Percentiles rank a stretch among this genome's conserved stretches.
Conservation (phyloP, 2,888 invertebrate genomes). For the Selenia dentaria region DNA sequence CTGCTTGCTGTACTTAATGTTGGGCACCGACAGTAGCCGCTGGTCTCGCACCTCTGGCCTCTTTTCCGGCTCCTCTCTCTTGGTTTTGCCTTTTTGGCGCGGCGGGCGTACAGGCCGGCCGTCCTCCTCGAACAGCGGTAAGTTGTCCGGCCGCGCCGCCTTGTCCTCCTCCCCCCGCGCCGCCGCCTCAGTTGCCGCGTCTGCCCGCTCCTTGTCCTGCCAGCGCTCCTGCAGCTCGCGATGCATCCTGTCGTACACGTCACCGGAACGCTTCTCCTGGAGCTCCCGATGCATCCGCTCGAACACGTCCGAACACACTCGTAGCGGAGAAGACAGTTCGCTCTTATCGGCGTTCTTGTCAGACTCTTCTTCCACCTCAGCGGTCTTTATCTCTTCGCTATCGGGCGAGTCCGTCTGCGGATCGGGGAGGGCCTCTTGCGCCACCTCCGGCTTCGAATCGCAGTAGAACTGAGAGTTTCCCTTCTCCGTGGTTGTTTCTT, state of each 20-base stretch:
- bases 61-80: constrained; percentile 33
- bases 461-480: constrained; percentile 71
- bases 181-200: constrained; percentile 33
- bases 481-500: constrained; percentile 55
- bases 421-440: constrained; percentile 46
- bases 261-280: constrained; percentile 58
- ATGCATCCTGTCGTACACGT: constrained; percentile 73
- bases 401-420: constrained; percentile 28
- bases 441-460: constrained; percentile 40
- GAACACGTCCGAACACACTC: constrained; percentile 68
- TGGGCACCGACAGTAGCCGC: constrained; percentile 13
- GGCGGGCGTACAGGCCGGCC: constrained; percentile 70
- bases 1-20: constrained; percentile 1
- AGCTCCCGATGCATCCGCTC: constrained; percentile 72
- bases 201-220: constrained; percentile 59
- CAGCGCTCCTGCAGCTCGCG: constrained; percentile 74
- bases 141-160: constrained; percentile 84
- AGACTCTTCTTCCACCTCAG: constrained; percentile 2
- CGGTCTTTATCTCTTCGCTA: constrained; percentile 39
- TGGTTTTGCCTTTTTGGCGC: constrained; percentile 41
- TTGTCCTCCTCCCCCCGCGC: constrained; percentile 31
- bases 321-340: constrained; percentile 33
- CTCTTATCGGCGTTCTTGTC: background rate
- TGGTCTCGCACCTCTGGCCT: constrained; percentile 9
- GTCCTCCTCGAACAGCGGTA: constrained; percentile 79